Evolutionary conservation across 2,888 invertebrate species (phyloP).

Genomic region (Dasypolia templi): DNA sequence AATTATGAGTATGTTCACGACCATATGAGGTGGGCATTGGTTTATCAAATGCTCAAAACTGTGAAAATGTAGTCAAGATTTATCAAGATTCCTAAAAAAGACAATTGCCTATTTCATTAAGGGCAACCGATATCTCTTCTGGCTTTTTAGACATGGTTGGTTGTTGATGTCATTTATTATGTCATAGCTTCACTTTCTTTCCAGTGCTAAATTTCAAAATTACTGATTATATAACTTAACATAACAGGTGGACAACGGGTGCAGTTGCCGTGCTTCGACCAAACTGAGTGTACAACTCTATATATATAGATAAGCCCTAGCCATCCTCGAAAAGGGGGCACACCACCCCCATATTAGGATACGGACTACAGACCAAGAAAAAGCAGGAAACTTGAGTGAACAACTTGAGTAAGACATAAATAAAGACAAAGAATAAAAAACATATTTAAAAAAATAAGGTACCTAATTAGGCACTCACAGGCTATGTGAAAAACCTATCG

Average conservation of each 20-base stretch:
- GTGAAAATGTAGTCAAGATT: background rate
- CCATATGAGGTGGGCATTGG: background rate
- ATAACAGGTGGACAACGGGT: no score
- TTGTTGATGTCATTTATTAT: background rate
- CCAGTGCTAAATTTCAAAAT: background rate
- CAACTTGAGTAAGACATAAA: background rate
- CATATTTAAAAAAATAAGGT: background rate
- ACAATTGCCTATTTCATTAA: background rate
- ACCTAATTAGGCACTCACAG: background rate
- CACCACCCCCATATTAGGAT: no score
- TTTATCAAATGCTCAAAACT: background rate
- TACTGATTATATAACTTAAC: no score
- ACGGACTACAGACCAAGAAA: background rate
- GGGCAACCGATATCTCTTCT: background rate
- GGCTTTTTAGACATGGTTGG: background rate
- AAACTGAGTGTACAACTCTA: no score
- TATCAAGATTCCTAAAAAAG: background rate
- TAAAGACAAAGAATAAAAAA: background rate
- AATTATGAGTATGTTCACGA: constrained; percentile 14
- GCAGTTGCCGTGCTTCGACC: no score
- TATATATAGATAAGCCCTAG: no score
- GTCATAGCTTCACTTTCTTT: background rate
- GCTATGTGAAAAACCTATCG: background rate
- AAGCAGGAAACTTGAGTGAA: background rate
- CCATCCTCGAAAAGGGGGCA: no score